Evolutionary conservation across 1,140 invertebrate species (phyloP).

Genomic region (Drosophila trapezifrons): DNA sequence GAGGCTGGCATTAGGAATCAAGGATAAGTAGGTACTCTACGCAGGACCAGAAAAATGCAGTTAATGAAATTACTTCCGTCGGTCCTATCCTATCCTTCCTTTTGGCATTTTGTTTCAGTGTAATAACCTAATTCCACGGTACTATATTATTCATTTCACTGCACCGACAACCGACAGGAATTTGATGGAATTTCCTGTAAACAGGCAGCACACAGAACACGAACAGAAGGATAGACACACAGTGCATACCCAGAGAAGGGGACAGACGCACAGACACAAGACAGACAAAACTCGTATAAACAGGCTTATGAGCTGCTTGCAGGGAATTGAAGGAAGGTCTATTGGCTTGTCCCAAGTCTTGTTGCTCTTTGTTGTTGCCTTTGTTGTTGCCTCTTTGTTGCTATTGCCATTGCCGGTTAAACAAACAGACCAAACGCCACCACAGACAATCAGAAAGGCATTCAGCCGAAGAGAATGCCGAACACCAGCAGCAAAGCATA

Average conservation of each 20-base stretch:
- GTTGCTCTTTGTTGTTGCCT: conserved; percentile 20
- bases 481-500: conserved; percentile 33
- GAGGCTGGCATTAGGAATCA: background rate
- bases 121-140: conserved; percentile 49
- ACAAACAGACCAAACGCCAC: conserved; percentile 58
- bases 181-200: conserved; percentile 70
- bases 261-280: conserved; percentile 7
- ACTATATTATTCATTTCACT: conserved; percentile 65
- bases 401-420: conserved; percentile 38
- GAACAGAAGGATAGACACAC: conserved; percentile 18
- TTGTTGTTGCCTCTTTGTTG: conserved; percentile 33
- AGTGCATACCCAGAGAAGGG: conserved; percentile 5
- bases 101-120: conserved; percentile 39
- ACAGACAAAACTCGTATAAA: conserved; percentile 32
- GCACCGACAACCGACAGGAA: conserved; percentile 43
- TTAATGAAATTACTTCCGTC: conserved; percentile 36
- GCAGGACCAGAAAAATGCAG: conserved; percentile 6
- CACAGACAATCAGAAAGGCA: conserved; percentile 60
- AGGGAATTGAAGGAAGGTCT: conserved; percentile 15
- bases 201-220: conserved; percentile 42
- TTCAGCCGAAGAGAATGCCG: conserved; percentile 48
- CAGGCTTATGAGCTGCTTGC: conserved; percentile 37
- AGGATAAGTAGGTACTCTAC: conserved; percentile 5
- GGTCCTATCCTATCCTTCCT: background rate
- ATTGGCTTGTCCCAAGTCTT: conserved; percentile 14